phyloP scores from a whole-genome alignment of 2,888 invertebrate species.

The Dusona sp. region DNA sequence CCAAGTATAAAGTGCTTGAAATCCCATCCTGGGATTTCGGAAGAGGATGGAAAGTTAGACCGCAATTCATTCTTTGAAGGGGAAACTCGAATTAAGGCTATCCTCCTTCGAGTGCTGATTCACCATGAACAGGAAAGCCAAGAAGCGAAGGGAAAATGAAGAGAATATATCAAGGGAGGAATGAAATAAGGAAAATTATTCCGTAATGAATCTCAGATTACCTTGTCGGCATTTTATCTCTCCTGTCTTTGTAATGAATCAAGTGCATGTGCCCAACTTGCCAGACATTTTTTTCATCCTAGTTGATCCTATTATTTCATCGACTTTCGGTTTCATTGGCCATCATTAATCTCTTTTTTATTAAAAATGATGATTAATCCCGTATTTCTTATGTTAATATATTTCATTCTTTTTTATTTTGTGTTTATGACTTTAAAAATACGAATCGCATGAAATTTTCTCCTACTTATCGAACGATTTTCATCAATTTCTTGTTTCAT shows the following conservation, averaged over 20 bases:
- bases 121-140: slow-evolving; percentile 11
- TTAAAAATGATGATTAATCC: neutral
- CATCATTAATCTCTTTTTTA: neutral
- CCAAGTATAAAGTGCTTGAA: slow-evolving; percentile 6
- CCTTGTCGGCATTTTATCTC: neutral
- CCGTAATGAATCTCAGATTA: slow-evolving; percentile 19
- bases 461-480: neutral
- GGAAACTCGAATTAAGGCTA: slow-evolving; percentile 49
- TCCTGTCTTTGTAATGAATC: neutral
- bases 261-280: neutral
- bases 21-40: slow-evolving; percentile 8
- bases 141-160: neutral
- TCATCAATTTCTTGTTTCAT: too few relatives aligned
- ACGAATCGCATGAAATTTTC: neutral
- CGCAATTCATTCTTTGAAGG: slow-evolving; percentile 28
- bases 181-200: slow-evolving; percentile 30
- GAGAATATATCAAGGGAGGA: neutral
- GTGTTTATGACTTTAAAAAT: neutral
- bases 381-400: neutral
- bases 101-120: slow-evolving; percentile 39
- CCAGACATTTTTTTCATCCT: neutral
- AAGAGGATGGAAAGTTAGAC: slow-evolving; percentile 26
- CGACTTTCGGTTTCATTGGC: neutral
- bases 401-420: neutral
- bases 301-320: neutral